These are phyloP conservation scores for Cecropterus lyciades DNA, from an alignment of 1,140 invertebrate species.

Conservation along the genomic window DNA sequence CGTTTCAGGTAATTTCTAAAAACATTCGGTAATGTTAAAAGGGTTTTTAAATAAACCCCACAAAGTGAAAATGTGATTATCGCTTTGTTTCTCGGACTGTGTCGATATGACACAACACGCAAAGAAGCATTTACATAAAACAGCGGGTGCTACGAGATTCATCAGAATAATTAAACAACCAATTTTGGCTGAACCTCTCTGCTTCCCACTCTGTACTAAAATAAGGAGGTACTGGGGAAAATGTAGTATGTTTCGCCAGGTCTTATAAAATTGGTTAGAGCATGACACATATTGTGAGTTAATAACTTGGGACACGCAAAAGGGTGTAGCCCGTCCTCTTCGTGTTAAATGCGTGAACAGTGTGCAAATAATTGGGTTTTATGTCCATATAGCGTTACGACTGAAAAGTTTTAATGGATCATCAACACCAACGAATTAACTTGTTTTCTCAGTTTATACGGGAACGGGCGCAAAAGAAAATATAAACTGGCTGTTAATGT, in stretches of 20 bases:
- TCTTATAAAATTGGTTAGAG: constrained; percentile 44
- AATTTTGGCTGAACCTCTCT: constrained; percentile 35
- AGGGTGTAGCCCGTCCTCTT: constrained; percentile 50
- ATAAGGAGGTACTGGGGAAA: constrained; percentile 21
- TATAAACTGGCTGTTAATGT: background rate
- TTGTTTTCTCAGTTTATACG: constrained; percentile 13
- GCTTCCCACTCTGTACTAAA: constrained; percentile 26
- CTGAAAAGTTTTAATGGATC: constrained; percentile 36
- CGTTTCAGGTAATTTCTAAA: background rate
- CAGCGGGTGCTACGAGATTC: constrained; percentile 45
- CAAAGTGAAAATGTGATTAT: constrained; percentile 19
- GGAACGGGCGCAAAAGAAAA: background rate
- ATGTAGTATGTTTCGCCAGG: constrained; percentile 33
- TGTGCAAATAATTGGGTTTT: constrained; percentile 52
- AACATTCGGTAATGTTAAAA: constrained; percentile 22
- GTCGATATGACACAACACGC: constrained; percentile 39
- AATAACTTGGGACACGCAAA: constrained; percentile 59
- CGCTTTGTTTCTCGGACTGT: constrained; percentile 31
- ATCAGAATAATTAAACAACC: constrained; percentile 49
- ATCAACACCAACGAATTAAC: constrained; percentile 23
- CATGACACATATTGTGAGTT: constrained; percentile 52
- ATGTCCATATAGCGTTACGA: constrained; percentile 32
- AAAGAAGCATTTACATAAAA: constrained; percentile 47
- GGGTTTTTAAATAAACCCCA: constrained; percentile 15
- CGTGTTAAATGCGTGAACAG: constrained; percentile 55